Evolutionary conservation across 2,797 vertebrate species (phyloP), one percentile per base, ranked within the genome.

Genomic region (Rhodeus uyekii): DNA sequence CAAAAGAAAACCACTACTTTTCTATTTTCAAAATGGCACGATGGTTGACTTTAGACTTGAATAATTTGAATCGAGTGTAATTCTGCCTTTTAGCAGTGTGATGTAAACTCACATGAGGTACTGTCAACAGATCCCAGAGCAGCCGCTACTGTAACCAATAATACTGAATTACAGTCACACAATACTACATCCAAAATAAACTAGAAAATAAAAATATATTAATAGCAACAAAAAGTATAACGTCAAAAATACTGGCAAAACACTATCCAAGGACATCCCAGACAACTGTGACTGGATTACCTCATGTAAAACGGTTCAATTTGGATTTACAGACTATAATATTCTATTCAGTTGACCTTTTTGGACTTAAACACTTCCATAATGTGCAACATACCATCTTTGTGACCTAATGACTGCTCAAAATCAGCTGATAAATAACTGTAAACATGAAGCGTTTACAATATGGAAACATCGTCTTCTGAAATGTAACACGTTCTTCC

Each of bases 141-240:
- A 89, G 86, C 86, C 2, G 87, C 84, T 86, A 84, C 85, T 24
- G 64, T 72, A 83, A 27, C 48, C 87, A 12, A 90, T 90, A 94
- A 95, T 90, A 95, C 92, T 93, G 91, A 90, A 76, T 80, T n/a
- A n/a, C n/a, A 19, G n/a, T 8, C 42, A 65, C 80, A 65, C 71
- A 90, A 86, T 84, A 89, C 81, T 89, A 32, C 82, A 78, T 1
- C 83, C 89, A 86, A 83, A 83, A 88, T 86, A 85, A 89, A 86
- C 46, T 18, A 14, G 19, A 5, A 55, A 82, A 72, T 63, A 87
- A 42, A 75, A 53, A 22, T n/a, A 50, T 50, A 22, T 9, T 2
- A 58, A 27, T 13, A 27, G 24, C 55, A 55, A 39, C 36, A 27
- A 76, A 29, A 71, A 1, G 13, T 86, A 90, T 90, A 87, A 83